These are phyloP conservation scores for Pluvianellus socialis DNA, from an alignment of 2,113 vertebrate genomes.

Conservation along the genomic window DNA sequence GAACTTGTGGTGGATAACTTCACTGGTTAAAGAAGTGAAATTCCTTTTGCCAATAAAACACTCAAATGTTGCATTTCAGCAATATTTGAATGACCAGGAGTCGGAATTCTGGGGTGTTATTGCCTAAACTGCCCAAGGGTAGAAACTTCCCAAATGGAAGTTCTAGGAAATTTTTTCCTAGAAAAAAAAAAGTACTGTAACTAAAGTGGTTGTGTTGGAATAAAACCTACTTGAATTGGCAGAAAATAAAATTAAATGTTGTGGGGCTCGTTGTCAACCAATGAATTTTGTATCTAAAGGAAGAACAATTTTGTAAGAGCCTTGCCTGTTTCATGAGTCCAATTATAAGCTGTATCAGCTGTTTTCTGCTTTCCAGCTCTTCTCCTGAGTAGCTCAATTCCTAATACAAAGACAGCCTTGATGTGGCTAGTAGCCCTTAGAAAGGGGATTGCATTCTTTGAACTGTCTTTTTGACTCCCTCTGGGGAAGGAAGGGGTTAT, in stretches of 20 bases:
- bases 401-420: neutral
- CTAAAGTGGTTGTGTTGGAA: neutral
- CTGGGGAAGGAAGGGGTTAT: neutral
- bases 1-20: neutral
- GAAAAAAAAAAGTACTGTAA: neutral
- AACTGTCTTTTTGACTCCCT: neutral
- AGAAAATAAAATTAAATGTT: neutral
- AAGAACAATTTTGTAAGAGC: neutral
- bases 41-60: neutral
- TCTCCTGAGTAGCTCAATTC: neutral
- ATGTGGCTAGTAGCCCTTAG: neutral
- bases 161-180: neutral
- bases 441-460: neutral
- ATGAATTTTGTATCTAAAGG: neutral
- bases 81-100: neutral
- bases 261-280: neutral
- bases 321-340: neutral
- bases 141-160: neutral
- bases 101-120: neutral
- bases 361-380: neutral
- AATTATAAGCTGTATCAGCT: neutral
- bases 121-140: neutral
- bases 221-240: neutral
- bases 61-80: neutral
- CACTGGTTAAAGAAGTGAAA: neutral